These are phyloP conservation scores for Parotocinclus haroldoi DNA, from an alignment of 2,797 vertebrate species.

Conservation along the genomic window DNA sequence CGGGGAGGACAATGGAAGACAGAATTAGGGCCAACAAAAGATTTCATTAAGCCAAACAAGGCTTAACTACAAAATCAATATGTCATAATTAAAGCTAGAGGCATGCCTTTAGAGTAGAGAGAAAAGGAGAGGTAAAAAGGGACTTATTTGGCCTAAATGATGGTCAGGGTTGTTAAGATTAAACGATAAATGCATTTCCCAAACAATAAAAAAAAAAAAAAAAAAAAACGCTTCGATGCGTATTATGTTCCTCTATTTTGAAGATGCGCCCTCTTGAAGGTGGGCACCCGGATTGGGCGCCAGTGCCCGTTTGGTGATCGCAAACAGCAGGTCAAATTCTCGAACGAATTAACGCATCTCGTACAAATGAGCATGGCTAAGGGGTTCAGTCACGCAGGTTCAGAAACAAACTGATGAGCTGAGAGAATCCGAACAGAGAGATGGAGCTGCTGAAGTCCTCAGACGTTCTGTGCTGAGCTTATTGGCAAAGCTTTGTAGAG, in stretches of 20 bases:
- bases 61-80: conserved; percentile 86
- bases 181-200: conserved; percentile 66
- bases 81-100: conserved; percentile 78
- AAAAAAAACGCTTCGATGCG: conserved; percentile 17
- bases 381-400: too few species aligned
- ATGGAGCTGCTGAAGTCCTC: too few species aligned
- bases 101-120: conserved; percentile 63
- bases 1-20: conserved; percentile 68
- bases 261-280: too few species aligned
- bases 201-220: conserved; percentile 54
- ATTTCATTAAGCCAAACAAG: conserved; percentile 87
- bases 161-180: conserved; percentile 81
- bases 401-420: too few species aligned
- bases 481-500: not conserved
- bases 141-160: conserved; percentile 79
- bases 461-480: too few species aligned
- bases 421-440: too few species aligned
- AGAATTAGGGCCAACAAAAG: conserved; percentile 83
- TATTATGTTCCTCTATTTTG: too few species aligned
- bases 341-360: too few species aligned
- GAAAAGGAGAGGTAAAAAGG: conserved; percentile 59
- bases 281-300: too few species aligned
- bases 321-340: too few species aligned
- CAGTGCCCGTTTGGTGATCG: too few species aligned
- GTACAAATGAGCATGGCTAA: too few species aligned